A percentile compares a stretch with the other conserved stretches of the same genome.
Conservation (phyloP, 2,888 invertebrate species). For the Carcina quercana region DNA sequence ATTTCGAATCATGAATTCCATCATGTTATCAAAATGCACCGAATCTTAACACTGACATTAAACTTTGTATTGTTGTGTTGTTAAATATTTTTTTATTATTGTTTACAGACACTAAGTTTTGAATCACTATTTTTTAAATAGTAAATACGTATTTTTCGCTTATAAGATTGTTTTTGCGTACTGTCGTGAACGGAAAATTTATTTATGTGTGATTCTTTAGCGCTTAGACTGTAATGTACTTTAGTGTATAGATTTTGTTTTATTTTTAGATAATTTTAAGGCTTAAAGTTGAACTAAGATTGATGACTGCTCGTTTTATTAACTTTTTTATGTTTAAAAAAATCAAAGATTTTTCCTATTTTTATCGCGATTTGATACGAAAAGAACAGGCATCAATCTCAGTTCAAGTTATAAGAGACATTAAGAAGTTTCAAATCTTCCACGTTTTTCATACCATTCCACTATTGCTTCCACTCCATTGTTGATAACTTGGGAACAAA, state of each 20-base stretch:
- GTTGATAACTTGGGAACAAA: not conserved
- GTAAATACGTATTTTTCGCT: conserved; percentile 38
- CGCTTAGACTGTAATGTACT: conserved; percentile 42
- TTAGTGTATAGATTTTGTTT: conserved; percentile 52
- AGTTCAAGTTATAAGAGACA: conserved; percentile 27
- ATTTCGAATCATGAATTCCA: too few species aligned
- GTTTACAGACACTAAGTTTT: conserved; percentile 55
- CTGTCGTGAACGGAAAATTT: conserved; percentile 56
- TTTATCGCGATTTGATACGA: not conserved
- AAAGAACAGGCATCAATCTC: conserved; percentile 39
- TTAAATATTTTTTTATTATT: conserved; percentile 61
- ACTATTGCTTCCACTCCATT: conserved; percentile 49
- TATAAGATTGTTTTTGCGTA: conserved; percentile 62
- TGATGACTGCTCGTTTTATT: conserved; percentile 20
- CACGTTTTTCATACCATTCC: conserved; percentile 53
- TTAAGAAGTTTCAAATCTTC: conserved; percentile 36
- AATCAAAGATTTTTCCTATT: not conserved
- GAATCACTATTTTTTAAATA: conserved; percentile 40
- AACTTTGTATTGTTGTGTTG: conserved; percentile 59
- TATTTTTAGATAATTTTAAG: conserved; percentile 22
- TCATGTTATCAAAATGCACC: conserved; percentile 29
- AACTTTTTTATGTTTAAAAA: not conserved
- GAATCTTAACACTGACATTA: conserved; percentile 26
- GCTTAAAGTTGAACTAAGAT: conserved; percentile 28
- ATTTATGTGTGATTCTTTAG: conserved; percentile 72